Evolutionary conservation across 1,140 invertebrate genomes (phyloP), one percentile per base, ranked within the genome.

Genomic region (Himalopsyche phryganea): DNA sequence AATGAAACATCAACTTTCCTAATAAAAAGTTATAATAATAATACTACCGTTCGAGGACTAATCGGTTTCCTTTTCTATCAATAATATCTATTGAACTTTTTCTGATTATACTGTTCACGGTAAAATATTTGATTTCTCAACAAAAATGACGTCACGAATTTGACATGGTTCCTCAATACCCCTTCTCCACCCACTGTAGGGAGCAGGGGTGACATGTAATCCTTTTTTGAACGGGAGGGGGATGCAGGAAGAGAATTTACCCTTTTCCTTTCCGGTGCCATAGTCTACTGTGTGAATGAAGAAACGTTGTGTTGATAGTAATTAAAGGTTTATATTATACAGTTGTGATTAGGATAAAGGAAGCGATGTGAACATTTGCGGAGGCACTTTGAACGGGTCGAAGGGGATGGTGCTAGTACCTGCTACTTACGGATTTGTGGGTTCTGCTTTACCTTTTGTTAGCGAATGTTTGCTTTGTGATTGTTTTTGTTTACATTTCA

Each of bases 271-370:
- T 68, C 68, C 70, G 72, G 75, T 75, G 74, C 74, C 74, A 74
- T 71, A 72, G 74, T 41, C 58, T 48, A 48, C 51, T 57, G 52
- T 48, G 54, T 58, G 60, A 53, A 59, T 48, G 61, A 60, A 63
- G 70, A 78, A 75, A 78, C 75, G 71, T 74, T 71, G 74, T 75
- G 74, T 76, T 78, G 74, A 76, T 76, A 75, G 75, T 76, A 76
- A 78, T 78, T 76, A 76, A 74, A 76, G 76, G 74, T 74, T 76
- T 68, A 65, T 65, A 71, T 71, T 69, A 63, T 63, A 60, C 57
- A 63, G 61, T 63, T 57, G 61, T 60, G 61, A 63, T 63, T 63
- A 63, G 58, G 45, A 46, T 17, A 23, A 59, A 59, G 61, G 61
- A 63, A 63, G 61, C 55, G 61, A 63, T 63, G 61, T 63, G 61